These are phyloP conservation scores for Arctia plantaginis DNA, from an alignment of 2,888 invertebrate species.

Conservation along the genomic window DNA sequence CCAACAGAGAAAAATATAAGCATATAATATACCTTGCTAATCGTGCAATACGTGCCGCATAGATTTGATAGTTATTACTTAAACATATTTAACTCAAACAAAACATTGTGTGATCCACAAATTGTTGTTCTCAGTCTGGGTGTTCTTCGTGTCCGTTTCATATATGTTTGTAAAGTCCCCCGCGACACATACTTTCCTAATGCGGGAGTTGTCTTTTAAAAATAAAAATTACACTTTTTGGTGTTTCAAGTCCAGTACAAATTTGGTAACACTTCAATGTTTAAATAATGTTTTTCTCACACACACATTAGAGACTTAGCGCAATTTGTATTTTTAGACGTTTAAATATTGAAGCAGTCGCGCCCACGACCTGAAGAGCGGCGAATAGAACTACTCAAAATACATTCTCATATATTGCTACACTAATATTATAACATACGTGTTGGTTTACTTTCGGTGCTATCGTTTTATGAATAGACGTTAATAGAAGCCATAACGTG, in stretches of 20 bases:
- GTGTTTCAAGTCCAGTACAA: background rate
- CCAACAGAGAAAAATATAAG: too few species aligned
- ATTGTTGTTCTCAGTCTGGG: too few species aligned
- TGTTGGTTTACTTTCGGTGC: constrained; percentile 11
- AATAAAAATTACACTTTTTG: background rate
- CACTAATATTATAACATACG: constrained; percentile 17
- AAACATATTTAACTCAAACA: too few species aligned
- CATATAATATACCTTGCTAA: too few species aligned
- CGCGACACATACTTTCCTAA: too few species aligned
- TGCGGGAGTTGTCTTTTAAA: too few species aligned
- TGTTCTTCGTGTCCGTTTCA: too few species aligned
- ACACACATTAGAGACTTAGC: constrained; percentile 36
- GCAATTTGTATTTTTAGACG: constrained; percentile 74
- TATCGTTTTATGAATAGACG: constrained; percentile 3
- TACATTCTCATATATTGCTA: constrained; percentile 44
- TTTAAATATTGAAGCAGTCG: constrained; percentile 64
- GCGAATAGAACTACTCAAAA: constrained; percentile 54
- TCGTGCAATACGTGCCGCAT: too few species aligned
- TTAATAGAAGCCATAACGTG: background rate
- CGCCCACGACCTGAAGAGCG: constrained; percentile 63
- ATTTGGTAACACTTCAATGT: background rate
- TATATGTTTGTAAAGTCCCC: too few species aligned
- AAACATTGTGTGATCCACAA: too few species aligned
- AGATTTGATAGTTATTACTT: too few species aligned
- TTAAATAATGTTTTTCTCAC: background rate